phyloP scores from a whole-genome alignment of 1,140 invertebrate genomes.

The Camponotus vicinus region DNA sequence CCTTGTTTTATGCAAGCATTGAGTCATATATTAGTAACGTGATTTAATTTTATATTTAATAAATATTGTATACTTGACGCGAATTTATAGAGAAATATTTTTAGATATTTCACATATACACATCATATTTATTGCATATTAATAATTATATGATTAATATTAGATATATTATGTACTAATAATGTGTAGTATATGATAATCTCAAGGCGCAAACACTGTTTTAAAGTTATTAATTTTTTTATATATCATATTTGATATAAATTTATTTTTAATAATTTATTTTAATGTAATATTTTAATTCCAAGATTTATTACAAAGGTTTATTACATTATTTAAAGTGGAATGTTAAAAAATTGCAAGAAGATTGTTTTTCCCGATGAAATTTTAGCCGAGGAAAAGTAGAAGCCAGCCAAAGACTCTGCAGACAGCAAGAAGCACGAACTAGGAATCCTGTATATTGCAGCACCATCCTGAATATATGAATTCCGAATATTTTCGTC shows the following conservation, averaged over 20 bases:
- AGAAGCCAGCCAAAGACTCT: neutral
- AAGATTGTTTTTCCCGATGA: neutral
- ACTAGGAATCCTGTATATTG: neutral
- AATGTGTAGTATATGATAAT: conserved; percentile 5
- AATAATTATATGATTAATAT: neutral
- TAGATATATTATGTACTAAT: neutral
- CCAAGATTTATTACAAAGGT: neutral
- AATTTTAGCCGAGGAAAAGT: neutral
- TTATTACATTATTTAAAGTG: neutral
- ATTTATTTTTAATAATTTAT: neutral
- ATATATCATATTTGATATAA: conserved; percentile 4
- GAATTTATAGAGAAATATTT: neutral
- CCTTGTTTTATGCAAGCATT: neutral
- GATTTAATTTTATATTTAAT: neutral
- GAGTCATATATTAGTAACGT: neutral
- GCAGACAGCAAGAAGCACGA: neutral
- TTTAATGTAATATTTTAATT: conserved; percentile 35
- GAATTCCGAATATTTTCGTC: conserved; percentile 19
- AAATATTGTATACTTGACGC: neutral
- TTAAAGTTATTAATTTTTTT: neutral
- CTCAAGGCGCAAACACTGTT: neutral
- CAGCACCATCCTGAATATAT: neutral
- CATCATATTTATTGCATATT: neutral
- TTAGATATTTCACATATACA: neutral
- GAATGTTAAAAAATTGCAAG: conserved; percentile 14